These are phyloP conservation scores for Cactoblastis cactorum DNA, from an alignment of 2,888 invertebrate species.

Conservation along the genomic window DNA sequence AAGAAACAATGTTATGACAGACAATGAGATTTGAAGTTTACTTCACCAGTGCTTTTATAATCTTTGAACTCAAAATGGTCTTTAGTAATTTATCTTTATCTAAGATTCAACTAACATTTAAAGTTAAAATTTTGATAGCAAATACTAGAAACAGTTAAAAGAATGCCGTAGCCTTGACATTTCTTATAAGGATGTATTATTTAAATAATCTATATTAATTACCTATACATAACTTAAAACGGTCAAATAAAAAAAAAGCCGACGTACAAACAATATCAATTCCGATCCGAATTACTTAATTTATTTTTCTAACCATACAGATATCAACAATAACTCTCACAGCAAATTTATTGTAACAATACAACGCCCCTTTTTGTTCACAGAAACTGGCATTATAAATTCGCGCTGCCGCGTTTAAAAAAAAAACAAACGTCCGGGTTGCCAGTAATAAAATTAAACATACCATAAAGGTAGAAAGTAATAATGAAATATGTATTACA, in stretches of 20 bases:
- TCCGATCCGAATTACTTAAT: no score
- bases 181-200: no score
- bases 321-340: slow-evolving; percentile 34
- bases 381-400: slow-evolving; percentile 48
- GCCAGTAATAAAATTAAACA: slow-evolving; percentile 73
- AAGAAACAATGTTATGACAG: slow-evolving; percentile 20
- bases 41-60: no score
- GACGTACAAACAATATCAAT: background rate
- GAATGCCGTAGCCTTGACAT: no score
- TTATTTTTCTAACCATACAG: slow-evolving; percentile 39
- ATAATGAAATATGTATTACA: slow-evolving; percentile 80
- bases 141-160: no score
- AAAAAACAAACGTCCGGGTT: slow-evolving; percentile 49
- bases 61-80: no score
- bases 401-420: slow-evolving; percentile 44
- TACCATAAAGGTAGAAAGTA: slow-evolving; percentile 70
- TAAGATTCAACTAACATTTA: no score
- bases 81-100: no score
- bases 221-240: no score
- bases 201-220: no score
- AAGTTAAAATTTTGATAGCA: no score
- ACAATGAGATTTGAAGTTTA: slow-evolving; percentile 3
- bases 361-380: slow-evolving; percentile 72
- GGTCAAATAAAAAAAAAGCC: background rate
- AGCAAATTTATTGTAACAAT: slow-evolving; percentile 73